Conservation (phyloP, 2,888 invertebrate species). For the Machimus atricapillus region DNA sequence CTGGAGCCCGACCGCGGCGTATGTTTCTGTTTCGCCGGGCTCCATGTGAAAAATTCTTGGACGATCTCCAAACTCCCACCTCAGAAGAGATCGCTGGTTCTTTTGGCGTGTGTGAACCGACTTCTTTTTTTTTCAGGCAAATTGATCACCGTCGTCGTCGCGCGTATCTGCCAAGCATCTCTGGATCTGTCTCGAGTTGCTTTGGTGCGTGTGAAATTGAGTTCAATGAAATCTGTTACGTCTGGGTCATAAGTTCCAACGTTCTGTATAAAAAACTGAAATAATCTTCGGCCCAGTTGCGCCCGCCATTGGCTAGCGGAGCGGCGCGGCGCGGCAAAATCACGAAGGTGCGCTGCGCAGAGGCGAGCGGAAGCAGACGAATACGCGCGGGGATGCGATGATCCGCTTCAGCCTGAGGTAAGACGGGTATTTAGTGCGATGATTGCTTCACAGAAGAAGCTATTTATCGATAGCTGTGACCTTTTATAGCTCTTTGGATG, state of each 20-base stretch:
- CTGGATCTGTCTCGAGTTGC: conserved; percentile 13
- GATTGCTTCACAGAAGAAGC: neutral
- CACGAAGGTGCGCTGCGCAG: neutral
- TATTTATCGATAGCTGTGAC: neutral
- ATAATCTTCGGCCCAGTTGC: neutral
- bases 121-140: neutral
- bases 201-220: conserved; percentile 37
- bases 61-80: conserved; percentile 4
- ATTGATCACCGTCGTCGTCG: neutral
- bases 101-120: conserved; percentile 16
- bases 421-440: neutral
- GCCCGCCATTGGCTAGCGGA: neutral
- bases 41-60: conserved; percentile 26
- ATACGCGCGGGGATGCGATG: neutral
- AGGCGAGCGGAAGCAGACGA: neutral
- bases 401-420: neutral
- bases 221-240: conserved; percentile 40
- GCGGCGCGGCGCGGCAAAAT: neutral
- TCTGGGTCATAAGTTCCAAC: conserved; percentile 27
- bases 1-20: neutral
- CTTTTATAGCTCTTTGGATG: neutral
- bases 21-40: conserved; percentile 4
- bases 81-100: neutral
- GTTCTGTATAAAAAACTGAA: neutral
- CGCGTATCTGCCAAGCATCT: neutral